Evolutionary conservation across 2,888 invertebrate species (phyloP).

Genomic region (Drosophila kanekoi): DNA sequence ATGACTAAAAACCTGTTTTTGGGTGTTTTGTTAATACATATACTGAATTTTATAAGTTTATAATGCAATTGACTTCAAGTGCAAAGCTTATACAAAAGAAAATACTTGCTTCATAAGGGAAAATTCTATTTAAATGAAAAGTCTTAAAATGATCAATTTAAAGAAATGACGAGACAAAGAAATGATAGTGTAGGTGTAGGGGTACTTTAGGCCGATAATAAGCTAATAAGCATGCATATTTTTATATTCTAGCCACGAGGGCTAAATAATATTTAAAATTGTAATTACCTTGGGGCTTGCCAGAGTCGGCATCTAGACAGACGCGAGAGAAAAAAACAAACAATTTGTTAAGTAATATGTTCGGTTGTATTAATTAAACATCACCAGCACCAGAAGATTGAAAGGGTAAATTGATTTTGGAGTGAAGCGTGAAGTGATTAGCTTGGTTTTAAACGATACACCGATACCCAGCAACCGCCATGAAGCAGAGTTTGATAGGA

Average conservation of each 20-base stretch:
- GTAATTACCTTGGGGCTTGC: conserved; percentile 82
- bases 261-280: conserved; percentile 33
- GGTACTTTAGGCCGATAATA: conserved; percentile 5
- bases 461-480: conserved; percentile 25
- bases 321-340: conserved; percentile 35
- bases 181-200: not conserved
- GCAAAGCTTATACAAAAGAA: not conserved
- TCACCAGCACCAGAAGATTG: conserved; percentile 26
- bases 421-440: conserved; percentile 5
- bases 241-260: not conserved
- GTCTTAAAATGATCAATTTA: not conserved
- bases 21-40: not conserved
- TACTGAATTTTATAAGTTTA: not conserved
- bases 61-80: not conserved
- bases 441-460: not conserved
- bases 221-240: conserved; percentile 24
- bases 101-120: not conserved
- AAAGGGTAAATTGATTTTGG: not conserved
- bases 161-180: not conserved
- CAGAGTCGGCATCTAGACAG: conserved; percentile 77
- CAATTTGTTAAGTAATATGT: conserved; percentile 28
- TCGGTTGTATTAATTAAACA: not conserved
- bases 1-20: too few relatives aligned
- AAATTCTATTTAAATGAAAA: not conserved
- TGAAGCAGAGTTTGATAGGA: conserved; percentile 8